phyloP scores from a whole-genome alignment of 2,888 invertebrate species.

The Drosophila mayaguana region DNA sequence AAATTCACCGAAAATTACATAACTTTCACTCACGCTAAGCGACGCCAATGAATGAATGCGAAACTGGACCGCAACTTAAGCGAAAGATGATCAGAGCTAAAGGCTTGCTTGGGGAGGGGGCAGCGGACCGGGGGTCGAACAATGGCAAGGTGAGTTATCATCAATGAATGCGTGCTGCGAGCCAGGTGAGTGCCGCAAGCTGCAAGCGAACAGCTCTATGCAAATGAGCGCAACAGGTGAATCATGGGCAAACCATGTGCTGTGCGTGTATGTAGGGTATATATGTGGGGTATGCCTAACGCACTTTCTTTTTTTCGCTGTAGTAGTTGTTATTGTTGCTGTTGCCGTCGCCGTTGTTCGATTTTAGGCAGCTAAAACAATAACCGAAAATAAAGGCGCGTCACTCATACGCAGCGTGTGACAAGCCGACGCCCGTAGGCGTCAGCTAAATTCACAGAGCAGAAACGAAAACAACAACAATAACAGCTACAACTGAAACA shows the following conservation, averaged over 20 bases:
- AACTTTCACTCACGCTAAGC: conserved; percentile 73
- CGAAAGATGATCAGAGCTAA: background rate
- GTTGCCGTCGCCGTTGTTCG: conserved; percentile 8
- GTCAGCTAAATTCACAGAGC: conserved; percentile 56
- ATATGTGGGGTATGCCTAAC: conserved; percentile 59
- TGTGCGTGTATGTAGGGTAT: conserved; percentile 11
- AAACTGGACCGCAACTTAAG: conserved; percentile 65
- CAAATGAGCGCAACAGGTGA: conserved; percentile 70
- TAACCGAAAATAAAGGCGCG: conserved; percentile 79
- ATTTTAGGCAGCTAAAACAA: conserved; percentile 72
- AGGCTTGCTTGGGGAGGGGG: too few relatives aligned
- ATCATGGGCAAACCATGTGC: conserved; percentile 52
- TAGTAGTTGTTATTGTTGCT: background rate
- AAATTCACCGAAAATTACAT: conserved; percentile 73
- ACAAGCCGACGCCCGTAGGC: conserved; percentile 71
- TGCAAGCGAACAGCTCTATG: conserved; percentile 51
- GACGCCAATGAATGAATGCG: conserved; percentile 67
- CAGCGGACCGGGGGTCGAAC: conserved; percentile 5
- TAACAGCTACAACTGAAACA: background rate
- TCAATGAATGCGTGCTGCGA: conserved; percentile 57
- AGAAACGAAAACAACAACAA: conserved; percentile 22
- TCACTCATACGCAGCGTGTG: conserved; percentile 81
- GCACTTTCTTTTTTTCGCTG: conserved; percentile 67
- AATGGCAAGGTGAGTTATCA: conserved; percentile 53
- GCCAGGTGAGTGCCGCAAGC: conserved; percentile 18